Base-by-base conservation (phyloP, 2,113 vertebrate species). In the Mesitornis unicolor region DNA sequence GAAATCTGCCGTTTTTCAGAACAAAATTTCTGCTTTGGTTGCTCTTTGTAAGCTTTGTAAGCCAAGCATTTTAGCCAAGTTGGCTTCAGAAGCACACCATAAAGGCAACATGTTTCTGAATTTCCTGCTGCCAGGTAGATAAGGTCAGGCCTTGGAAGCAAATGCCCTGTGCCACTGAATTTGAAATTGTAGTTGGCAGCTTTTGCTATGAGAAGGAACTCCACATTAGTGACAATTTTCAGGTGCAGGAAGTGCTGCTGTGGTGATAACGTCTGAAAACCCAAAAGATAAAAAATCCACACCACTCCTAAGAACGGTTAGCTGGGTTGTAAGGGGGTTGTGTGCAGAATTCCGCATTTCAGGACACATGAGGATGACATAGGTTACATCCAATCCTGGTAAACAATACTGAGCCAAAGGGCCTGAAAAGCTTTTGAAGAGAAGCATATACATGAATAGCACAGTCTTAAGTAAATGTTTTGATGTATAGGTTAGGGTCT, bases 401-500 rank as follows among this genome's bases (percentile, higher is more conserved):
- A 91, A 87, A 78, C 65, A 91, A 26, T 76, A 63, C 35, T 51
- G 60, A 77, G 84, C 36, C 43, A 95, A 93, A 94, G 90, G 76
- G 93, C 94, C 71, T 79, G 89, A 92, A 96, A 96, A 91, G 81
- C 76, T 95, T 93, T 69, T 85, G 92, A 89, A 65, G 69, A 48
- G 43, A 70, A 97, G 82, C 60, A 35, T 57, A 87, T 87, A 65
- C 38, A 53, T 65, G 65, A 93, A 94, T 36, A 95, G 47, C 65
- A 67, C 40, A 47, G 20, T 60, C 40, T 81, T 64, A 80, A 67
- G 26, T 59, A 28, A 15, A 59, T 14, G 6, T 48, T 84, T 70
- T 86, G 36, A 89, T 54, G 43, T 10, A 64, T 14, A 85, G 28
- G 16, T 71, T 88, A 84, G 45, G 16, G 47, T 79, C 16, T 81